Conservation (phyloP, 2,113 vertebrate genomes). For the Scytalopus superciliaris region DNA sequence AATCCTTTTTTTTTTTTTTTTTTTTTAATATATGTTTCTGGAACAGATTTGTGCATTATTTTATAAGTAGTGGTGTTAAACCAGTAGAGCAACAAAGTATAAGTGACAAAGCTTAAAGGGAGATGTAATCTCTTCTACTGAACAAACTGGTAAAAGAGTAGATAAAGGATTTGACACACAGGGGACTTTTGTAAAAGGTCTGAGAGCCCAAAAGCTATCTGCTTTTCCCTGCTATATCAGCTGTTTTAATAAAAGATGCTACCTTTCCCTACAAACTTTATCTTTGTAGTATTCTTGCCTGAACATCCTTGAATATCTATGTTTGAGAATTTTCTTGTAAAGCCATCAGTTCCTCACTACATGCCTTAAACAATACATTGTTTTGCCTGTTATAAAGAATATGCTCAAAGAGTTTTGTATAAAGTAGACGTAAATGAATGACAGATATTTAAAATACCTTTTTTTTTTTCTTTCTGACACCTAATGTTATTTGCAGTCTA, state of each 20-base stretch:
- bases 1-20: background rate
- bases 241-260: background rate
- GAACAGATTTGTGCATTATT: background rate
- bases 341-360: background rate
- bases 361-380: fast-evolving
- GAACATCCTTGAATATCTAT: background rate
- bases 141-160: background rate
- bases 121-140: background rate
- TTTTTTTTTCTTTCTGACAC: background rate
- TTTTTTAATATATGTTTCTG: background rate
- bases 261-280: background rate
- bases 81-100: background rate
- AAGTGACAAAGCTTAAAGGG: background rate
- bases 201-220: background rate
- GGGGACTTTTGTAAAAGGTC: background rate
- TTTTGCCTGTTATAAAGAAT: background rate
- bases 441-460: fast-evolving
- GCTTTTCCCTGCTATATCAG: background rate
- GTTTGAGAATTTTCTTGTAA: background rate
- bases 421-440: background rate
- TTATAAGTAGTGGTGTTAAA: background rate
- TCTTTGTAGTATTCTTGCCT: background rate
- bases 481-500: background rate
- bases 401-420: background rate
- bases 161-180: background rate